Evolutionary conservation across 1,140 invertebrate genomes (phyloP), one percentile per base, ranked within the genome.

Genomic region (Drosophila lacteicornis): DNA sequence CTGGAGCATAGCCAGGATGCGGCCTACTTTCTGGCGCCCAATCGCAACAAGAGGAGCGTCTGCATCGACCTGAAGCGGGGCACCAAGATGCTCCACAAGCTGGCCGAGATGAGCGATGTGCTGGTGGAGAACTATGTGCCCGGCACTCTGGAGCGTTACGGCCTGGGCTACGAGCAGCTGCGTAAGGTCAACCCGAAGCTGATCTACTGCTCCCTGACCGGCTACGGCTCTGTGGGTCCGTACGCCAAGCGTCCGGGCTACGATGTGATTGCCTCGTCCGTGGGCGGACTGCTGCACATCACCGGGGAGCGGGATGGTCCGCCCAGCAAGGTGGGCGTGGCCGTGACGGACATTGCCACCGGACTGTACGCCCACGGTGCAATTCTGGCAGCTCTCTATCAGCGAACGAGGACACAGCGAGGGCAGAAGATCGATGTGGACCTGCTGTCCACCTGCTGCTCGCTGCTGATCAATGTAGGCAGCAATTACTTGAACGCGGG

Each of bases 11-110:
- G 95, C 25, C 92, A 93, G 19, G 96, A 98, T 82, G 95, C 96
- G 25, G 96, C 95, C 61, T 99, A 99, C 91, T 99, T 98, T 93
- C 86, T 97, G 6, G 94, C 96, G 36, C 94, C 98, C 0, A 99
- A 99, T 93, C 95, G 99, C 74, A 99, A 99, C 92, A 99, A 99
- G 93, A 97, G 98, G 92, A 99, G 98, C 92, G 94, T 99, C 50
- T 97, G 97, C 79, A 93, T 99, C 46, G 95, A 99, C 93, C 93
- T 99, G 2, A 98, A 98, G 90, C 93, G 94, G 91, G 98, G 98
- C 2, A 94, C 93, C 80, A 91, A 96, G 45, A 93, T 99, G 27
- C 93, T 99, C 13, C 94, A 95, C 76, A 94, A 97, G 49, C 92
- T 98, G 45, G 96, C 95, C 12, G 93, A 93, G 55, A 95, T 96